Percentiles rank a stretch among this genome's conserved stretches.
phyloP scores from a whole-genome alignment of 2,113 vertebrate species.

The Pogona vitticeps region DNA sequence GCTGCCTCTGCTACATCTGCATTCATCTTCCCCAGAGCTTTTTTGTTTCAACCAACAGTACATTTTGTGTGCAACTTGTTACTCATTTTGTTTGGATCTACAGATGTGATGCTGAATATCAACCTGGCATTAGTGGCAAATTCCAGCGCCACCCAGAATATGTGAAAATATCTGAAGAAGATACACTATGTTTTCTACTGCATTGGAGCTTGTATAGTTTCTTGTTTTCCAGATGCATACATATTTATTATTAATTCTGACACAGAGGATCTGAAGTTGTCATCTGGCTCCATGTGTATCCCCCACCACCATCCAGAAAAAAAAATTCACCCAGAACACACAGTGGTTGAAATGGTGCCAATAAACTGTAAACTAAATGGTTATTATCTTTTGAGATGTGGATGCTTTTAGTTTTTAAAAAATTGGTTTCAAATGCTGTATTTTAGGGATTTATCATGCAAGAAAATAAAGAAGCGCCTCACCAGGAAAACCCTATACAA shows the following conservation, averaged over 20 bases:
- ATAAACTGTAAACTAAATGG: neutral
- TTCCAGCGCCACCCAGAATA: neutral
- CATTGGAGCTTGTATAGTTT: slow-evolving; percentile 24
- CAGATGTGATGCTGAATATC: neutral
- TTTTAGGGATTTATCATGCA: slow-evolving; percentile 43
- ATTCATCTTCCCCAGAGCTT: too few relatives aligned
- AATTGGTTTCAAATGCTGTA: slow-evolving; percentile 22
- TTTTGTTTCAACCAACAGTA: neutral
- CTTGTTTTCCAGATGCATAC: slow-evolving; percentile 4
- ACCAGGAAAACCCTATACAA: slow-evolving; percentile 46
- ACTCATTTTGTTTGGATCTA: neutral
- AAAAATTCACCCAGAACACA: neutral
- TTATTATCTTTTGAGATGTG: neutral
- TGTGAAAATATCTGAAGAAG: slow-evolving; percentile 26
- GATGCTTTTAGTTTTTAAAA: neutral
- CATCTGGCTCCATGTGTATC: neutral
- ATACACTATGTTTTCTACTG: slow-evolving; percentile 19
- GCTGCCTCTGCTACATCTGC: too few relatives aligned
- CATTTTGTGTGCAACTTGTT: too few relatives aligned
- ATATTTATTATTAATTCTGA: slow-evolving; percentile 15
- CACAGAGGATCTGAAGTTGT: neutral
- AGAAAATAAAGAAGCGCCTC: slow-evolving; percentile 51
- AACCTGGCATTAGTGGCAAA: neutral
- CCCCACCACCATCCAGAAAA: too few relatives aligned
- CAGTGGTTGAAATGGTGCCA: neutral